Evolutionary conservation across 1,140 invertebrate species (phyloP).

Genomic region (Tetragnatha versicolor): DNA sequence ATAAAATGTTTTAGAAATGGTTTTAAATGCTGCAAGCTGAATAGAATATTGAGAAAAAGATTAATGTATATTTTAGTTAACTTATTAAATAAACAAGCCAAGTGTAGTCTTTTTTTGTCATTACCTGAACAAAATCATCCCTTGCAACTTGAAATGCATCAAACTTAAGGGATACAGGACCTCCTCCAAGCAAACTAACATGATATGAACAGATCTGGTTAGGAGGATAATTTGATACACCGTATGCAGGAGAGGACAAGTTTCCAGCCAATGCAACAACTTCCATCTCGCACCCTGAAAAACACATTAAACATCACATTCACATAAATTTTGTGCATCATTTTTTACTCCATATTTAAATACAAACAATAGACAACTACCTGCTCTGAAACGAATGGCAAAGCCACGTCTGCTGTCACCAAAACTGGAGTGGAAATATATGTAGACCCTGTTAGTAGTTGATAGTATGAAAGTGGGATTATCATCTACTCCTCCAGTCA

Average conservation of each 20-base stretch:
- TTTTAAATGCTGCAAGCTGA: neutral
- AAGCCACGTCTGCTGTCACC: conserved; percentile 90
- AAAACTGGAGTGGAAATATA: conserved; percentile 87
- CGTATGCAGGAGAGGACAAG: conserved; percentile 85
- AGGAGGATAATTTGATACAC: conserved; percentile 82
- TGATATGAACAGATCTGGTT: conserved; percentile 91
- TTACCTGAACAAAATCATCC: conserved; percentile 83
- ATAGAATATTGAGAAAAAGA: neutral
- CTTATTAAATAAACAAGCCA: neutral
- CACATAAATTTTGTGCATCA: too few species aligned
- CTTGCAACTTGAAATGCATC: conserved; percentile 84
- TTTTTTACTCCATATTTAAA: too few species aligned
- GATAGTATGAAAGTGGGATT: conserved; percentile 89
- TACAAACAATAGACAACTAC: conserved; percentile 59
- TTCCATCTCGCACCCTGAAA: conserved; percentile 67
- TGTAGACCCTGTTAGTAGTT: conserved; percentile 84
- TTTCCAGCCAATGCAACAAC: conserved; percentile 82
- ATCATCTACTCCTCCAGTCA: conserved; percentile 74
- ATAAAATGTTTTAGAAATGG: neutral
- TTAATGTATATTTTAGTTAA: neutral
- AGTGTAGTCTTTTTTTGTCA: neutral
- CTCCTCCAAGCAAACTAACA: conserved; percentile 80
- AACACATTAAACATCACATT: too few species aligned
- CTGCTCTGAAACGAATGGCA: conserved; percentile 86
- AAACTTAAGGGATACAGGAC: conserved; percentile 87